Conservation (phyloP, 2,888 invertebrate genomes). For the Ichneumon xanthorius region DNA sequence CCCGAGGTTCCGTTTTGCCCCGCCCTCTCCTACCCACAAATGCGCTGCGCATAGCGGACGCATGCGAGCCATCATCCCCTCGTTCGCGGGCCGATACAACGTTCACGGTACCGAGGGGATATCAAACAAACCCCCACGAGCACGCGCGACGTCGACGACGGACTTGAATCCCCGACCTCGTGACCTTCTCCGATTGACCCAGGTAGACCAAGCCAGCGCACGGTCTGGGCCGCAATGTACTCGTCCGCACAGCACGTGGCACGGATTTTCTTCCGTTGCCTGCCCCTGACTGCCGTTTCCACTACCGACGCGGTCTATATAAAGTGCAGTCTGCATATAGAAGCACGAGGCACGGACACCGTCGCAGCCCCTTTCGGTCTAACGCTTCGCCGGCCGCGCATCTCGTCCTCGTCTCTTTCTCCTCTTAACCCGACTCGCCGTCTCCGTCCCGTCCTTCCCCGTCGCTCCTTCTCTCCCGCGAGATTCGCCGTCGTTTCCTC, state of each 20-base stretch:
- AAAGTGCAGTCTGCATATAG: conserved; percentile 77
- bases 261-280: conserved; percentile 35
- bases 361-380: conserved; percentile 23
- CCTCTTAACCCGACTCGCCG: background rate
- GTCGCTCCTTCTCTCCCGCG: background rate
- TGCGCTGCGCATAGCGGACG: background rate
- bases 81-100: background rate
- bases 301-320: conserved; percentile 72
- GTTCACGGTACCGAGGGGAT: conserved; percentile 13
- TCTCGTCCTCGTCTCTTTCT: conserved; percentile 25
- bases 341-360: conserved; percentile 63
- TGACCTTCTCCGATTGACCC: conserved; percentile 80
- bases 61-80: background rate
- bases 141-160: conserved; percentile 37
- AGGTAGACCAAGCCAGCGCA: conserved; percentile 66
- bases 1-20: background rate
- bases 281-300: conserved; percentile 30
- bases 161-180: conserved; percentile 75
- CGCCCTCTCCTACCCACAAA: too few species aligned
- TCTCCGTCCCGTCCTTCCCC: background rate
- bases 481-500: background rate
- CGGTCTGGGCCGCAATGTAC: conserved; percentile 43
- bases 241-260: conserved; percentile 58
- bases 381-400: conserved; percentile 33
- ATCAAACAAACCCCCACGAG: conserved; percentile 39